Evolutionary conservation across 1,140 invertebrate genomes (phyloP).

Genomic region (Neotoxoptera formosana): DNA sequence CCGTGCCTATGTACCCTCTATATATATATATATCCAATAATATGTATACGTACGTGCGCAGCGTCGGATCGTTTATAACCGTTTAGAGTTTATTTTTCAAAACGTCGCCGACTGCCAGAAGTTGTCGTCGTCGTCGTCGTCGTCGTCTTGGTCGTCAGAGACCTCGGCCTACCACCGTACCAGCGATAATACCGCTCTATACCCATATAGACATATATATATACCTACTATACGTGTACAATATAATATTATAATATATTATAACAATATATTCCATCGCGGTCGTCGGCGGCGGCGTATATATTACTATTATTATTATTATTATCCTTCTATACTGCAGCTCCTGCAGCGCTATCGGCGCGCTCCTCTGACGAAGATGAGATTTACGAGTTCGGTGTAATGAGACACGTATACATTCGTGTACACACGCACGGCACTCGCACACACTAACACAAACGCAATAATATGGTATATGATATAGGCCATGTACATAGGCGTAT

Average conservation of each 20-base stretch:
- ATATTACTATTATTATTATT: not conserved
- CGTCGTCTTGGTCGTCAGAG: no score
- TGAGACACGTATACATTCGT: slow-evolving; percentile 6
- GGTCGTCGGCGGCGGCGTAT: not conserved
- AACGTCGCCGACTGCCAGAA: not conserved
- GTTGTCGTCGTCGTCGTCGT: no score
- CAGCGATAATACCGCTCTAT: not conserved
- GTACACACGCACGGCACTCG: not conserved
- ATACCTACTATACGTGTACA: not conserved
- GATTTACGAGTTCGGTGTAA: slow-evolving; percentile 29
- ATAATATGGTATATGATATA: not conserved
- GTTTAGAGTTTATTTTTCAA: slow-evolving; percentile 43
- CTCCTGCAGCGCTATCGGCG: not conserved
- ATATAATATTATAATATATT: slow-evolving; percentile 10
- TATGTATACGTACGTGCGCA: not conserved
- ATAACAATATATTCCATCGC: not conserved
- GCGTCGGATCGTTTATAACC: slow-evolving; percentile 35
- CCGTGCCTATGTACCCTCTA: not conserved
- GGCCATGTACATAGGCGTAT: not conserved
- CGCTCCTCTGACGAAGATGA: slow-evolving; percentile 14
- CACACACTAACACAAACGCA: not conserved
- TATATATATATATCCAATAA: not conserved
- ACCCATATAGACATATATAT: no score
- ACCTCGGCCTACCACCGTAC: not conserved
- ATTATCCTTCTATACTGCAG: not conserved